Evolutionary conservation across 2,113 vertebrate species (phyloP).

Genomic region (Megalops atlanticus): DNA sequence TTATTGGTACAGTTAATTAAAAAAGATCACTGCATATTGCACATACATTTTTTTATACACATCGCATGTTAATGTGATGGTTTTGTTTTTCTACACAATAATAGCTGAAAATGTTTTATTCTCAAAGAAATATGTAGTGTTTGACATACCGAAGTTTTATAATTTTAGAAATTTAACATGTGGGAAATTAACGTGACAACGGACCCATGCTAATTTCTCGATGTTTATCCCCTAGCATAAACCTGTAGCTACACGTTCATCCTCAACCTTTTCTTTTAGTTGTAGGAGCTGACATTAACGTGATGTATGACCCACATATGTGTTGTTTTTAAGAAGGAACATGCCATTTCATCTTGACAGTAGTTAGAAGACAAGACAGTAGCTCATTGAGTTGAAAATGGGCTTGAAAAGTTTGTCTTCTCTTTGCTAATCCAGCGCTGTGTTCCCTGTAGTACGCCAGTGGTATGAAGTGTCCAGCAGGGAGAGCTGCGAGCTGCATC

Average conservation of each 20-base stretch:
- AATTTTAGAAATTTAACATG: background rate
- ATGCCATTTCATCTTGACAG: no score
- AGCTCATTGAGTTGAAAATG: no score
- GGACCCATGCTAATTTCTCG: background rate
- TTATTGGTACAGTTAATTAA: no score
- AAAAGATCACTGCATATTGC: no score
- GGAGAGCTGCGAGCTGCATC: constrained; percentile 75
- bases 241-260: background rate
- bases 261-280: background rate
- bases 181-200: background rate
- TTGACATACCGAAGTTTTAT: background rate
- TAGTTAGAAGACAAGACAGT: no score
- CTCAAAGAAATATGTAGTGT: background rate
- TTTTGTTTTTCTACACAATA: no score
- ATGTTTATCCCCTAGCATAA: background rate
- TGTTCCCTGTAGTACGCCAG: constrained; percentile 66
- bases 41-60: no score
- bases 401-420: background rate
- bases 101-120: no score
- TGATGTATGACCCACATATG: background rate
- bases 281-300: background rate
- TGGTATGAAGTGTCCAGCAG: constrained; percentile 84
- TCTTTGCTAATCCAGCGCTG: constrained; percentile 11
- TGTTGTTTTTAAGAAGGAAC: background rate
- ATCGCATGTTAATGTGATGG: no score